Evolutionary conservation across 2,888 invertebrate species (phyloP), one percentile per base, ranked within the genome.

Genomic region (Artemia sp.): DNA sequence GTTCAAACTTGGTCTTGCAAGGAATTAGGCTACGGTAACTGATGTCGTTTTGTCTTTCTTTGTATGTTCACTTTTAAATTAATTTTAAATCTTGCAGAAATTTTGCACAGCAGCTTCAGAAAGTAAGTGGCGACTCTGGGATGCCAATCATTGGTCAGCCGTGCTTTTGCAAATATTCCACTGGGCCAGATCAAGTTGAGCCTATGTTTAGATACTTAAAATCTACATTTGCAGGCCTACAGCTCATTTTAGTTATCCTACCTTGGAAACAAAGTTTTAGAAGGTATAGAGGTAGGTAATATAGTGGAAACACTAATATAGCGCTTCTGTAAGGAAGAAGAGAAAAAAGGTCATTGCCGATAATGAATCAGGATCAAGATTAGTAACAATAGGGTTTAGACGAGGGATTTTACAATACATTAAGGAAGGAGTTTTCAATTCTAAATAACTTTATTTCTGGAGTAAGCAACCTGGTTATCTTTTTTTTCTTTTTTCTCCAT

Each of bases 191-290:
- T 83, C 98, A 99, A 80, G 98, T 90, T 76, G 93, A 99, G 80
- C 98, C 98, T 12, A 98, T 99, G 98, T 99, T 99, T 80, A 88
- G 96, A 76, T 99, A 98, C 81, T 84, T 99, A 76, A 98, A 98
- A 81, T 90, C 91, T 74, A 92, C 94, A 52, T 98, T 96, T 80
- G 88, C 89, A 75, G 90, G 94, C 70, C 83, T 99, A 75, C 97
- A 98, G 80, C 84, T 98, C 52, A 95, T 98, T 9, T 95, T 96
- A 19, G 96, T 98, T 9, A 94, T 98, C 70, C 81, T 98, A 77
- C 98, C 97, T 0, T 97, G 98, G 0, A 97, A 98, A 74, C 97
- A 98, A 81, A 97, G 97, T 51, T 97, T 98, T 71, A 97, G 97
- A 81, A 96, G 92, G 97, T 11, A 97, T 98, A 71, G 97, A 98